Evolutionary conservation across 2,113 vertebrate genomes (phyloP).

Genomic region (Callaeas wilsoni): DNA sequence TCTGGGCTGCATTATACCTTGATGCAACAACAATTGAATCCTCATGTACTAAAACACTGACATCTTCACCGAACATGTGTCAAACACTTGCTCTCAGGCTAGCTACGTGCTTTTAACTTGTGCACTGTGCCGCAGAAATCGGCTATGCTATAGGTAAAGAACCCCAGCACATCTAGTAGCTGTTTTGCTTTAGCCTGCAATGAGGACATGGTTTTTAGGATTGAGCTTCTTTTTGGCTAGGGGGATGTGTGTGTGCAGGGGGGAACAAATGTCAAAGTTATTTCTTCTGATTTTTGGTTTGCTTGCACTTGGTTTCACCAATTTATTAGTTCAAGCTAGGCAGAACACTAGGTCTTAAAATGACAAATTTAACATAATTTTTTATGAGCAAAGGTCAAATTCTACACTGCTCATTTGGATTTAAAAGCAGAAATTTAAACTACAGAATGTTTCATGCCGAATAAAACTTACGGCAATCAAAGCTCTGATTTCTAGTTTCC

Average conservation of each 20-base stretch:
- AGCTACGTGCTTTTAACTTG: background rate
- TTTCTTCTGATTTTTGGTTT: background rate
- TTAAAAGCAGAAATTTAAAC: conserved; percentile 69
- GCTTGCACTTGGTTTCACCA: background rate
- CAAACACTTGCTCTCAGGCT: conserved; percentile 53
- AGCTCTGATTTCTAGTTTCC: conserved; percentile 62
- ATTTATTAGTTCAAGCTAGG: background rate
- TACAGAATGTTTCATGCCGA: conserved; percentile 58
- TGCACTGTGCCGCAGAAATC: background rate
- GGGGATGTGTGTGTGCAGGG: fast-evolving
- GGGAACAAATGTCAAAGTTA: background rate
- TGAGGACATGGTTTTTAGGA: background rate
- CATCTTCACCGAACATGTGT: conserved; percentile 57
- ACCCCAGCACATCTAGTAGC: background rate
- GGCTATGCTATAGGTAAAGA: background rate
- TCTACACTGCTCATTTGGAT: conserved; percentile 51
- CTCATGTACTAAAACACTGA: conserved; percentile 18
- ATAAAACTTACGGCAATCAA: conserved; percentile 64
- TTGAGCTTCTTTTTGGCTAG: background rate
- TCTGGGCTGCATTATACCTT: conserved; percentile 58
- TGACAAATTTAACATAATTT: conserved; percentile 1
- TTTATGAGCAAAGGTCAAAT: conserved; percentile 55
- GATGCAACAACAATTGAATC: conserved; percentile 61
- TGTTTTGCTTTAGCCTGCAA: background rate
- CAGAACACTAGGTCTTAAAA: background rate